Evolutionary conservation across 2,888 invertebrate genomes (phyloP).

Genomic region (Opisthograptis luteolata): DNA sequence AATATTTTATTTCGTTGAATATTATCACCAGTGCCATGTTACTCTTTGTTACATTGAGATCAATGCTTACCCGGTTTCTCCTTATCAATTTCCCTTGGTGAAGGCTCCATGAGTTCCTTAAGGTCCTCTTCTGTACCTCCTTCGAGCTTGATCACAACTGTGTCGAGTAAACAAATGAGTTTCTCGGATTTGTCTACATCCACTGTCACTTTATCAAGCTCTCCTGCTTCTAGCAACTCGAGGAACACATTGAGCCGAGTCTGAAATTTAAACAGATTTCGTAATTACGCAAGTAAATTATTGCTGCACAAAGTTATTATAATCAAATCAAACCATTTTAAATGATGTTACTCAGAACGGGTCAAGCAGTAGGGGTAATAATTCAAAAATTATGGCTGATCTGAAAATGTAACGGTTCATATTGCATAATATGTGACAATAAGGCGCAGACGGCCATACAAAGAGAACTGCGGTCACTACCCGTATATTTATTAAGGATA

Average conservation of each 20-base stretch:
- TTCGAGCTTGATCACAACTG: conserved; percentile 98
- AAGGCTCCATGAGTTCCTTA: conserved; percentile 90
- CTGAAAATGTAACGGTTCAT: too few species aligned
- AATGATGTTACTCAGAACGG: too few species aligned
- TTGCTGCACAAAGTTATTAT: not conserved
- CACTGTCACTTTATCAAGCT: conserved; percentile 90
- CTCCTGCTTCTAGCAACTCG: conserved; percentile 90
- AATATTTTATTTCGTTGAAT: not conserved
- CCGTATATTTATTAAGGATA: too few species aligned
- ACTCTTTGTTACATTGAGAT: too few species aligned
- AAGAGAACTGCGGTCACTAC: too few species aligned
- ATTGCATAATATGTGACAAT: too few species aligned
- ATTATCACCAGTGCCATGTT: not conserved
- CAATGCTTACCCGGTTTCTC: conserved; percentile 60
- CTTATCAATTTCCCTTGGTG: conserved; percentile 53
- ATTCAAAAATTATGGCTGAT: too few species aligned
- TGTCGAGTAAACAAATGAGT: conserved; percentile 94
- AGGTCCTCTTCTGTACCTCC: conserved; percentile 96
- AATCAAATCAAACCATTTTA: too few species aligned
- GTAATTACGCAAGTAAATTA: not conserved
- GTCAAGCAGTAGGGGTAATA: too few species aligned
- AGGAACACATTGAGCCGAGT: conserved; percentile 95
- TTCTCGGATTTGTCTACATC: conserved; percentile 94
- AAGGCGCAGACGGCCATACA: too few species aligned
- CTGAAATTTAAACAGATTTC: conserved; percentile 65